Percentiles rank a stretch among this genome's conserved stretches.
Evolutionary conservation across 1,140 invertebrate genomes (phyloP).

Genomic region (Drosophila albomicans): DNA sequence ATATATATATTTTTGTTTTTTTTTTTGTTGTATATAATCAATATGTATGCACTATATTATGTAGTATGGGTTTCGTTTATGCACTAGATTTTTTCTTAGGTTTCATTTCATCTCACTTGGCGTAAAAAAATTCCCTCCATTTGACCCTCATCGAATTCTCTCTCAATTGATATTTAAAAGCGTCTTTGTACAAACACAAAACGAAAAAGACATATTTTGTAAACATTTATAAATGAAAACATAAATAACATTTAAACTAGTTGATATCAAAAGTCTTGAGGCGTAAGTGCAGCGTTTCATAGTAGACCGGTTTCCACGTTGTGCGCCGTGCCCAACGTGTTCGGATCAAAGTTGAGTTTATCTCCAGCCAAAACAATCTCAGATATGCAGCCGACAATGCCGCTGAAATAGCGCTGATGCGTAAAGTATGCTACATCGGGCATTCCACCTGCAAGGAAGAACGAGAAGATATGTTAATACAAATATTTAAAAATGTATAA

Average conservation of each 20-base stretch:
- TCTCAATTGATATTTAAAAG: conserved; percentile 68
- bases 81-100: conserved; percentile 64
- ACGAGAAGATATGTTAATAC: not conserved
- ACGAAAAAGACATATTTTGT: conserved; percentile 58
- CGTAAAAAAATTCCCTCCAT: conserved; percentile 68
- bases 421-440: conserved; percentile 89
- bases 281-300: conserved; percentile 77
- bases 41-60: conserved; percentile 75
- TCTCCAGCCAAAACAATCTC: conserved; percentile 92
- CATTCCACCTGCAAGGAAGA: conserved; percentile 88
- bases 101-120: conserved; percentile 46
- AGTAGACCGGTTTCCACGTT: conserved; percentile 84
- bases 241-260: conserved; percentile 76
- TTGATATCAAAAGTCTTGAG: conserved; percentile 77
- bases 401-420: conserved; percentile 88
- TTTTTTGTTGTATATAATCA: conserved; percentile 67
- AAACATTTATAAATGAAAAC: conserved; percentile 51
- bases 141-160: conserved; percentile 10
- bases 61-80: conserved; percentile 49
- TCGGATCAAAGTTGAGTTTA: conserved; percentile 85
- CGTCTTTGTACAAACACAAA: conserved; percentile 78
- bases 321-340: conserved; percentile 80
- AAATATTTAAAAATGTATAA: not conserved
- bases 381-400: conserved; percentile 92
- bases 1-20: conserved; percentile 46